Conservation (phyloP, 2,888 invertebrate species). For the Drepanosiphum platanoidis region DNA sequence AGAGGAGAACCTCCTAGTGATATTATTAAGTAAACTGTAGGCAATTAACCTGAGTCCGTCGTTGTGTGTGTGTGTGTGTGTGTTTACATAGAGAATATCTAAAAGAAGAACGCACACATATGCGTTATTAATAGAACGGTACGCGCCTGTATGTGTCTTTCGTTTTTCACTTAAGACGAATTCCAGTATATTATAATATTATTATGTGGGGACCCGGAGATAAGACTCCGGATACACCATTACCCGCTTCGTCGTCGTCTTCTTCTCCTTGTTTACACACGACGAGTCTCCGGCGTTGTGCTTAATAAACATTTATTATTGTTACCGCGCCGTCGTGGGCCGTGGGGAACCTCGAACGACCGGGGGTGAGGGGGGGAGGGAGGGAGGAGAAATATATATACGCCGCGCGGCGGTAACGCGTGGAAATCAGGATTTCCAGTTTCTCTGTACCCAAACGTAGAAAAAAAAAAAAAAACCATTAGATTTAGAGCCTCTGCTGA, state of each 20-base stretch:
- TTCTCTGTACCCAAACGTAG: slow-evolving; percentile 7
- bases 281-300: slow-evolving; percentile 20
- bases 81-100: slow-evolving; percentile 34
- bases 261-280: slow-evolving; percentile 51
- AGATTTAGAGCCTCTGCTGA: background rate
- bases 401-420: slow-evolving; percentile 3
- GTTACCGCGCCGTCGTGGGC: slow-evolving; percentile 9
- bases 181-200: slow-evolving; percentile 6
- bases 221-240: slow-evolving; percentile 56
- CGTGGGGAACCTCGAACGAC: slow-evolving; percentile 20
- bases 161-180: slow-evolving; percentile 43
- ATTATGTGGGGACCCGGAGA: slow-evolving; percentile 33
- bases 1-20: background rate
- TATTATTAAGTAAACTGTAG: slow-evolving; percentile 57
- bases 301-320: slow-evolving; percentile 41
- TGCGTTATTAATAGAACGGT: slow-evolving; percentile 58
- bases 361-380: no score
- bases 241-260: no score
- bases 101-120: slow-evolving; percentile 18
- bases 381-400: background rate
- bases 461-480: background rate
- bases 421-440: slow-evolving; percentile 44
- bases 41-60: slow-evolving; percentile 57
- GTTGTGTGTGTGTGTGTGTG: background rate
- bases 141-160: slow-evolving; percentile 24